Percentiles rank a stretch among this genome's conserved stretches.
phyloP scores from a whole-genome alignment of 2,113 vertebrate genomes.

The Protobothrops flavoviridis region DNA sequence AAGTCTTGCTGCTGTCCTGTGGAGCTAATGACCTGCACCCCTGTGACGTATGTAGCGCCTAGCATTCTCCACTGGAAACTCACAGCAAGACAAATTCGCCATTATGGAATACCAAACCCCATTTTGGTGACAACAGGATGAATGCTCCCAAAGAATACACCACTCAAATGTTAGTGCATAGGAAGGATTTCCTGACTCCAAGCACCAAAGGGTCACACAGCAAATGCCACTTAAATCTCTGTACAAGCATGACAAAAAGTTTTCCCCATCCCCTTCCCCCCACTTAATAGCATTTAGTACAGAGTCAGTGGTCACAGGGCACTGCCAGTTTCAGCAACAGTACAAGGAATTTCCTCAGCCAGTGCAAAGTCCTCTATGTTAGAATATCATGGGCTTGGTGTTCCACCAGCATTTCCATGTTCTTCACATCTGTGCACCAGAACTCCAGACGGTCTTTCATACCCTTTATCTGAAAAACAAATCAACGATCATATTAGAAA shows the following conservation, averaged over 20 bases:
- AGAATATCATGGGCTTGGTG: constrained; percentile 97
- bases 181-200: constrained; percentile 48
- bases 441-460: constrained; percentile 97
- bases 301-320: constrained; percentile 53
- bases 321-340: constrained; percentile 39
- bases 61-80: background rate
- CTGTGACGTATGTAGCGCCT: background rate
- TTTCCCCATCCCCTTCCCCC: constrained; percentile 40
- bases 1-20: background rate
- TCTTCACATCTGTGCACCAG: constrained; percentile 94
- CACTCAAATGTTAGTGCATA: background rate
- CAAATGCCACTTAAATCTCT: constrained; percentile 59
- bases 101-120: background rate
- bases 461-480: constrained; percentile 84
- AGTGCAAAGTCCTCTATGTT: constrained; percentile 71
- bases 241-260: constrained; percentile 31
- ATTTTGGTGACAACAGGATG: background rate
- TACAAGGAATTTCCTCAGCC: background rate
- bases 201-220: constrained; percentile 60
- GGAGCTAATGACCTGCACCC: background rate
- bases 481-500: background rate
- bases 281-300: constrained; percentile 28
- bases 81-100: background rate
- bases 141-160: background rate
- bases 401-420: constrained; percentile 97